Conservation (phyloP, 2,797 vertebrate species). For the Hoplostethus atlanticus region DNA sequence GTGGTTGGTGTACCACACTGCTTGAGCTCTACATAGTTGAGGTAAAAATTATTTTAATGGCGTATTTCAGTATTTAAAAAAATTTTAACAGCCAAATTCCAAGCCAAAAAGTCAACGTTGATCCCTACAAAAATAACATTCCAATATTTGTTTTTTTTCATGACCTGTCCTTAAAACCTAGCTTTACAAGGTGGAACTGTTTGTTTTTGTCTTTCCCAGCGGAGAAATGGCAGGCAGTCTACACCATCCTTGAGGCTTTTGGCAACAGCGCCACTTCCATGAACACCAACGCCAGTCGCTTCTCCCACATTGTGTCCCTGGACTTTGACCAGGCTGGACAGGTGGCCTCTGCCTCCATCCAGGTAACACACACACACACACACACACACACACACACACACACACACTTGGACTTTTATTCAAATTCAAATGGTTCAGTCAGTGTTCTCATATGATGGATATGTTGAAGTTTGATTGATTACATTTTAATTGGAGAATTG, state of each 20-base stretch:
- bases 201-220: slow-evolving; percentile 73
- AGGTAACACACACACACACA: slow-evolving; percentile 82
- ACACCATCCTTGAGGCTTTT: slow-evolving; percentile 96
- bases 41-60: too few species aligned
- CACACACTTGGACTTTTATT: background rate
- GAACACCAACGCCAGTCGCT: slow-evolving; percentile 94
- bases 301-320: slow-evolving; percentile 96
- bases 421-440: too few species aligned
- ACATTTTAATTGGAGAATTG: too few species aligned
- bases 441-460: too few species aligned
- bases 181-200: background rate
- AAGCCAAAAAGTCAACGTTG: too few species aligned
- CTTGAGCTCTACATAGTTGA: too few species aligned
- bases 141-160: too few species aligned
- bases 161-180: background rate
- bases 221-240: slow-evolving; percentile 98
- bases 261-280: slow-evolving; percentile 93
- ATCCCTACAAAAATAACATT: too few species aligned
- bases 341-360: slow-evolving; percentile 95
- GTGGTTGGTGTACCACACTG: too few species aligned
- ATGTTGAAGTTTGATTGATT: too few species aligned
- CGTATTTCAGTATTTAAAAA: too few species aligned
- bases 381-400: background rate
- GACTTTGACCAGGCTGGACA: slow-evolving; percentile 98
- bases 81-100: too few species aligned